phyloP scores from a whole-genome alignment of 2,797 vertebrate species.

The Notoglanidium macrostoma region DNA sequence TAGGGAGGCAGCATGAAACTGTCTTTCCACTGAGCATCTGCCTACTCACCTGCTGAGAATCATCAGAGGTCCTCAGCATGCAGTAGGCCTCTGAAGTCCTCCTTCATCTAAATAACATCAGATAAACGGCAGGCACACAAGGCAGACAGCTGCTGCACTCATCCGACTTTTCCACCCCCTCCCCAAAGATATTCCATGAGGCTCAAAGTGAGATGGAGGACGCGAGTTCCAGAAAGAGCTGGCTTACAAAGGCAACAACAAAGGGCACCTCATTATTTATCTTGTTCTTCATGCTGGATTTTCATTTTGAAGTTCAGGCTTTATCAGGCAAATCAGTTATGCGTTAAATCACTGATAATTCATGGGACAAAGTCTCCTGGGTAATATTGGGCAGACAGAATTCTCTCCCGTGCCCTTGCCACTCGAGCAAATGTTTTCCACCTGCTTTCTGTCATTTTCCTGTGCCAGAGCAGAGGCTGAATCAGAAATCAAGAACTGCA shows the following conservation, averaged over 20 bases:
- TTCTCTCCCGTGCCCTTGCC: slow-evolving; percentile 31
- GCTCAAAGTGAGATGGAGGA: slow-evolving; percentile 20
- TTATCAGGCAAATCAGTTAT: slow-evolving; percentile 14
- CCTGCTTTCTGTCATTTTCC: slow-evolving; percentile 24
- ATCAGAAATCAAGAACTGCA: slow-evolving; percentile 31
- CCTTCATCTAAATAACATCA: slow-evolving; percentile 52
- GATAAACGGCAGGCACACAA: slow-evolving; percentile 52
- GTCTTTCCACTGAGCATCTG: slow-evolving; percentile 44
- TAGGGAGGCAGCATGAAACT: slow-evolving; percentile 33
- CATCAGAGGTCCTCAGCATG: slow-evolving; percentile 59
- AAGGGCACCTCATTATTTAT: neutral
- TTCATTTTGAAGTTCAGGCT: slow-evolving; percentile 13
- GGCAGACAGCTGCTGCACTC: slow-evolving; percentile 58
- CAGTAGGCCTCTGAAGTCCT: slow-evolving; percentile 49
- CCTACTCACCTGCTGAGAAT: slow-evolving; percentile 40
- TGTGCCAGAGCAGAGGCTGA: slow-evolving; percentile 25
- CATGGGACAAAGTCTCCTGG: neutral
- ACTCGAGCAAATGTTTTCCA: slow-evolving; percentile 8
- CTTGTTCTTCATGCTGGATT: slow-evolving; percentile 17
- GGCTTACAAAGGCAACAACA: neutral
- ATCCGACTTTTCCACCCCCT: slow-evolving; percentile 42
- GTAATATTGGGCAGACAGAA: slow-evolving; percentile 17
- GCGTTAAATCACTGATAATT: slow-evolving; percentile 32
- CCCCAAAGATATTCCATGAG: slow-evolving; percentile 1
- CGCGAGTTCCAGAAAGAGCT: neutral